Conservation (phyloP, 2,797 vertebrate species). For the Brachyrhaphis roseni region DNA sequence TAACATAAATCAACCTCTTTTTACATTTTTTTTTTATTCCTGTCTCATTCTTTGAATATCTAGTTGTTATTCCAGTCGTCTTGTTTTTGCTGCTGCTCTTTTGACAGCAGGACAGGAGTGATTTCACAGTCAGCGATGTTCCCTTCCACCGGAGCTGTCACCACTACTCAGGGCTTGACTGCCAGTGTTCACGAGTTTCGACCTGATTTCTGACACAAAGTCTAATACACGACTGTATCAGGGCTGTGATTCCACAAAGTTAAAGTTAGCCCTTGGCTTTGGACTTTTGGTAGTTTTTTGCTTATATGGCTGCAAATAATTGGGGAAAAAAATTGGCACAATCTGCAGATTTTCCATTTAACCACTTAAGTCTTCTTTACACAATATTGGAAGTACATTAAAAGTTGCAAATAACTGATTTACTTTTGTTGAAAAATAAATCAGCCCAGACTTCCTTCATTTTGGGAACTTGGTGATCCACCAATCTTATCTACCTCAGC, state of each 20-base stretch:
- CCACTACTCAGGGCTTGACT: conserved; percentile 20
- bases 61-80: conserved; percentile 14
- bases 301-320: too few relatives aligned
- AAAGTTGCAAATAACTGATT: too few relatives aligned
- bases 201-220: conserved; percentile 16
- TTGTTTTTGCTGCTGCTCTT: conserved; percentile 4
- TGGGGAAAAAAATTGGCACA: too few relatives aligned
- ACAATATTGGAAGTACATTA: too few relatives aligned
- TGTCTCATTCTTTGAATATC: background rate
- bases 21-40: background rate
- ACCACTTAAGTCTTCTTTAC: too few relatives aligned
- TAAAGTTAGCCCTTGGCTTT: background rate
- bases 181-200: conserved; percentile 11
- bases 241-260: background rate
- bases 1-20: background rate
- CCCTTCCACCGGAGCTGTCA: conserved; percentile 42
- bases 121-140: conserved; percentile 17
- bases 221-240: background rate
- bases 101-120: conserved; percentile 13
- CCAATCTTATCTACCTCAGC: too few relatives aligned
- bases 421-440: too few relatives aligned
- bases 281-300: background rate
- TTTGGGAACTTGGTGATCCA: too few relatives aligned
- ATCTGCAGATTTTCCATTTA: too few relatives aligned
- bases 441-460: too few relatives aligned